These are phyloP conservation scores for Callorhinus ursinus DNA, from an alignment of 2,113 vertebrate species.

Conservation along the genomic window DNA sequence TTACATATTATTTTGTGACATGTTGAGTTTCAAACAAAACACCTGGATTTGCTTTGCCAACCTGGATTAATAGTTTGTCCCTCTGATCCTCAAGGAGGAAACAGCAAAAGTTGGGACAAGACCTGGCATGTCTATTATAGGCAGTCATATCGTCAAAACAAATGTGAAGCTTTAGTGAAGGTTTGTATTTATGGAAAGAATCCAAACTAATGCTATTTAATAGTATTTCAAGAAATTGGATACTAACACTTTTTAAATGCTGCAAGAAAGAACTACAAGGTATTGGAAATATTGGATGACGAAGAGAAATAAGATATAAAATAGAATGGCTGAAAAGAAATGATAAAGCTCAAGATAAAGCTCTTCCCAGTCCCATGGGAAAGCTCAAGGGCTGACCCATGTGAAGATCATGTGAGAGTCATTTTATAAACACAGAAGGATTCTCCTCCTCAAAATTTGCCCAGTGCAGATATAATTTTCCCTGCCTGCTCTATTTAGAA, in stretches of 20 bases:
- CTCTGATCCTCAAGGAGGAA: neutral
- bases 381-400: neutral
- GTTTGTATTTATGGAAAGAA: neutral
- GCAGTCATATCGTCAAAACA: neutral
- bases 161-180: neutral
- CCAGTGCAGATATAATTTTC: neutral
- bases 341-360: neutral
- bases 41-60: neutral
- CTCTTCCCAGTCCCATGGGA: no score
- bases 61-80: neutral
- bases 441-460: neutral
- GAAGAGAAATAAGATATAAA: neutral
- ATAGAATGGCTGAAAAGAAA: neutral
- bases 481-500: neutral
- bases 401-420: neutral
- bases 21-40: constrained; percentile 7
- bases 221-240: neutral
- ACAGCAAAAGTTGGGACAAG: neutral
- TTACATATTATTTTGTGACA: neutral
- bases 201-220: neutral
- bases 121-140: neutral
- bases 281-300: neutral
- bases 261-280: neutral
- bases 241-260: neutral
- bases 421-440: neutral